phyloP scores from a whole-genome alignment of 1,140 invertebrate genomes.

The Polypedilum vanderplanki region DNA sequence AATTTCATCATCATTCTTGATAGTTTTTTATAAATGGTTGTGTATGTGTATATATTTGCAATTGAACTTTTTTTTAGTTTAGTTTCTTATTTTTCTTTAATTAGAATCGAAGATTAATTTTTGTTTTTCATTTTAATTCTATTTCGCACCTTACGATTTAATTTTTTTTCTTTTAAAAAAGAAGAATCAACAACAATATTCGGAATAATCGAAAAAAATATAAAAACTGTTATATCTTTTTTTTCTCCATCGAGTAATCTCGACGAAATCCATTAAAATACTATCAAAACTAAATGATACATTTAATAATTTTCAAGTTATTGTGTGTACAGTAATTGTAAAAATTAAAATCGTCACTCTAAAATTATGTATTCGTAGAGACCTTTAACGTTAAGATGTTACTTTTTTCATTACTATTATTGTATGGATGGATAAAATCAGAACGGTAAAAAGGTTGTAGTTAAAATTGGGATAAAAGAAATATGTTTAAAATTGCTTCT shows the following conservation, averaged over 20 bases:
- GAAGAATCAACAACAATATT: slow-evolving; percentile 19
- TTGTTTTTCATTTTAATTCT: neutral
- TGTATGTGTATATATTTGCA: neutral
- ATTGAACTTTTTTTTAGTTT: neutral
- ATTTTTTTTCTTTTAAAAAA: neutral
- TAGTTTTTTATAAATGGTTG: neutral
- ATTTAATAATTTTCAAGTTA: neutral
- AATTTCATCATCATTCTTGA: slow-evolving; percentile 19
- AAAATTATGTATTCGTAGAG: neutral
- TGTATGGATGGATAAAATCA: neutral
- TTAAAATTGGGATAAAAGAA: neutral
- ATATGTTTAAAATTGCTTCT: neutral
- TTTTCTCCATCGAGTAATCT: neutral
- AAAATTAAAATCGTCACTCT: slow-evolving; percentile 5
- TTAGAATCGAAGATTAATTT: neutral
- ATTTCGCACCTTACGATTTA: slow-evolving; percentile 17
- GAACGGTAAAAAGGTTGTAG: neutral
- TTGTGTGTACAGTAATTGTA: neutral
- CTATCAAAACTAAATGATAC: slow-evolving; percentile 12
- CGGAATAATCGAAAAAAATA: slow-evolving; percentile 11
- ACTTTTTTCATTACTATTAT: neutral
- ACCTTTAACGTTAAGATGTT: no score
- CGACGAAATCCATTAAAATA: neutral
- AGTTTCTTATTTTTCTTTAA: neutral
- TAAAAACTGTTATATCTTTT: slow-evolving; percentile 1